These are phyloP conservation scores for Encarsia formosa DNA, from an alignment of 2,888 invertebrate species.

Conservation along the genomic window DNA sequence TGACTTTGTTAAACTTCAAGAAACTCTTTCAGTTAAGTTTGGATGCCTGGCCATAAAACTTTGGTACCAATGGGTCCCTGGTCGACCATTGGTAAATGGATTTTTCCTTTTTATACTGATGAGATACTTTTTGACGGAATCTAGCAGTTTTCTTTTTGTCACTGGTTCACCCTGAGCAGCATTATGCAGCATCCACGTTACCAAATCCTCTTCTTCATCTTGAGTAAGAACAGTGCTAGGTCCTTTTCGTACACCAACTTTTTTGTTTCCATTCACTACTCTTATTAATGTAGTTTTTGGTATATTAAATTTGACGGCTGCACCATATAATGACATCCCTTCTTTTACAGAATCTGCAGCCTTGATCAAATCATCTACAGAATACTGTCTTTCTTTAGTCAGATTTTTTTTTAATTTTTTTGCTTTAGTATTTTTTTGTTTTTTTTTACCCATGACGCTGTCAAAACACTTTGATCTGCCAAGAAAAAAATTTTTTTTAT, in stretches of 20 bases:
- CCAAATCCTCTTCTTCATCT: conserved; percentile 12
- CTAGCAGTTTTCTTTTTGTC: too few relatives aligned
- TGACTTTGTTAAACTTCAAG: conserved; percentile 16
- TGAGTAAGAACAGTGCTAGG: conserved; percentile 1
- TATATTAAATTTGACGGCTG: neutral
- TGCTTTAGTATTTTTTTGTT: too few relatives aligned
- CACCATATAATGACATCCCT: neutral
- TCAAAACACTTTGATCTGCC: too few relatives aligned
- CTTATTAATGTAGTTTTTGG: neutral
- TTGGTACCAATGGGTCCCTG: conserved; percentile 15
- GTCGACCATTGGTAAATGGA: conserved; percentile 20
- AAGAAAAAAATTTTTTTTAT: too few relatives aligned
- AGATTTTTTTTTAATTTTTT: too few relatives aligned
- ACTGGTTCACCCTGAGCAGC: too few relatives aligned
- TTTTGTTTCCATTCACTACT: conserved; percentile 2
- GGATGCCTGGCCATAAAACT: conserved; percentile 19
- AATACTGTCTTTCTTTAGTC: too few relatives aligned
- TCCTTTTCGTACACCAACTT: conserved; percentile 3
- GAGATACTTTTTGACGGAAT: conserved; percentile 7
- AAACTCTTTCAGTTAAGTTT: conserved; percentile 3
- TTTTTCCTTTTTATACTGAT: conserved; percentile 2
- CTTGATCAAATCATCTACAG: neutral
- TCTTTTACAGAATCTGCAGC: neutral
- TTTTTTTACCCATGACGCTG: too few relatives aligned
- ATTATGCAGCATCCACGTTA: conserved; percentile 9